phyloP scores from a whole-genome alignment of 2,113 vertebrate genomes.

The Myrmecobius fasciatus region DNA sequence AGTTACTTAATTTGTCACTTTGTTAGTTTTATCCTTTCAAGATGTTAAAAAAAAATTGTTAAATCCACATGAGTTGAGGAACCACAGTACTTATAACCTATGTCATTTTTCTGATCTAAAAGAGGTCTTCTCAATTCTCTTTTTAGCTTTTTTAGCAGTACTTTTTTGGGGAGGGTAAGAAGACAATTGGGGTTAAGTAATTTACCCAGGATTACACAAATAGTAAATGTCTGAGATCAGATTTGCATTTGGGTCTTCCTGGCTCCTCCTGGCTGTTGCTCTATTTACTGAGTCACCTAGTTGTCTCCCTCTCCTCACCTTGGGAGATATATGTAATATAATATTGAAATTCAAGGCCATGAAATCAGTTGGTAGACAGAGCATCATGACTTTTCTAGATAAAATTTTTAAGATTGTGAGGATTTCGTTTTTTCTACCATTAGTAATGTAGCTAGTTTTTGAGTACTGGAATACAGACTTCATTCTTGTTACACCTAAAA shows the following conservation, averaged over 20 bases:
- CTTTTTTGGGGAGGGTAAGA: neutral
- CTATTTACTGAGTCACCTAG: neutral
- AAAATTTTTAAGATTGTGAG: neutral
- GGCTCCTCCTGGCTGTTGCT: neutral
- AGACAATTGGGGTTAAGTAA: neutral
- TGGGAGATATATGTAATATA: neutral
- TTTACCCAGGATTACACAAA: neutral
- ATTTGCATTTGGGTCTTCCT: neutral
- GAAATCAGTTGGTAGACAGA: neutral
- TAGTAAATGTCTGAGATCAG: neutral
- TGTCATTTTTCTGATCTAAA: no score
- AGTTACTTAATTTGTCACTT: neutral
- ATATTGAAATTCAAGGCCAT: neutral
- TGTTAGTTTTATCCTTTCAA: neutral
- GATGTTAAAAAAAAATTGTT: neutral
- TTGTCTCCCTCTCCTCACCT: neutral
- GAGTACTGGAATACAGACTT: neutral
- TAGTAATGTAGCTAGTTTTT: neutral
- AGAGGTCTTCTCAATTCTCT: neutral
- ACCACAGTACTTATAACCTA: neutral
- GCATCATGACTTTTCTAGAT: neutral
- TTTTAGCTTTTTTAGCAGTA: neutral
- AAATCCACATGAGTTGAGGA: neutral
- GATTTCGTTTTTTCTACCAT: neutral
- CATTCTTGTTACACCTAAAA: conserved; percentile 4